phyloP scores from a whole-genome alignment of 2,113 vertebrate species.

The Anser brachyrhynchus region DNA sequence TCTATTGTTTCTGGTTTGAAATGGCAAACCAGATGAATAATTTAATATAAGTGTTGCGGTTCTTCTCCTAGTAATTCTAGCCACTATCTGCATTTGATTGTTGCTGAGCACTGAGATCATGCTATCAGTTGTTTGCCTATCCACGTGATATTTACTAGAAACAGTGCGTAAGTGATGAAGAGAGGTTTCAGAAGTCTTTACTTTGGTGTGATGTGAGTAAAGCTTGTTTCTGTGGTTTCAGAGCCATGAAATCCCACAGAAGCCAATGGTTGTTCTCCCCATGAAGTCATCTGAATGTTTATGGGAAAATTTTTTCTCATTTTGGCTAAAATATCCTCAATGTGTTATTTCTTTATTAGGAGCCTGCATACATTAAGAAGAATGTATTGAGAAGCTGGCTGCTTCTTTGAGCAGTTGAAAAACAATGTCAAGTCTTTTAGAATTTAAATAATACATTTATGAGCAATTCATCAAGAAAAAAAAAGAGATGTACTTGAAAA shows the following conservation, averaged over 20 bases:
- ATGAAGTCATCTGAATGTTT: background rate
- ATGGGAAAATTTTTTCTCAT: background rate
- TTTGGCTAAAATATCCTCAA: background rate
- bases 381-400: background rate
- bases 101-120: background rate
- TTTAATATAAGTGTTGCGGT: background rate
- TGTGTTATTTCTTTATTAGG: background rate
- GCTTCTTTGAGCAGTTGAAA: background rate
- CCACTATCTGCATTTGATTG: background rate
- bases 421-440: background rate
- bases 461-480: background rate
- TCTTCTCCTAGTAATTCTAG: constrained; percentile 13
- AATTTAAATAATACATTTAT: background rate
- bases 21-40: constrained; percentile 46
- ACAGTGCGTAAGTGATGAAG: background rate
- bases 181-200: background rate
- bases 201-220: background rate
- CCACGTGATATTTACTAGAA: background rate
- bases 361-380: background rate
- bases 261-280: background rate
- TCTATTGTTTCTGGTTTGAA: constrained; percentile 41
- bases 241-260: background rate
- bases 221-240: background rate
- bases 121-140: background rate
- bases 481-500: background rate